Evolutionary conservation across 2,888 invertebrate species (phyloP).

Genomic region (Torymus texanus): DNA sequence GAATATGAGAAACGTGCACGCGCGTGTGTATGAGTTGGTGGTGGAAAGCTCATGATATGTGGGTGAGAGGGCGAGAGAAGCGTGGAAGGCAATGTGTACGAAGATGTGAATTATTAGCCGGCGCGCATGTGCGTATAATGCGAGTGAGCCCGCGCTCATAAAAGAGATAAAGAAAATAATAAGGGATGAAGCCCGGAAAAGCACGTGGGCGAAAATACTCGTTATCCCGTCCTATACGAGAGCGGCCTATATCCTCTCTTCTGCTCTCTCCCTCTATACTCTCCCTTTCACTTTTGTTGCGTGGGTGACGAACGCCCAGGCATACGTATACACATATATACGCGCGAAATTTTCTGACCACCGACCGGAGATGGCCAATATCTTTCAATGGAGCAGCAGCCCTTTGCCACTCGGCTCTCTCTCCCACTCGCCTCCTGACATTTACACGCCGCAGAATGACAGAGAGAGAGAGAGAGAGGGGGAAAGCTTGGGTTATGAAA

Average conservation of each 20-base stretch:
- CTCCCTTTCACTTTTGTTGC: too few relatives aligned
- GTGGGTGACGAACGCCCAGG: too few relatives aligned
- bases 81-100: slow-evolving; percentile 18
- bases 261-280: too few relatives aligned
- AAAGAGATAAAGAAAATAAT: slow-evolving; percentile 47
- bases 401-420: neutral
- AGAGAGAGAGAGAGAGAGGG: neutral
- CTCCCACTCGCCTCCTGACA: neutral
- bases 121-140: slow-evolving; percentile 25
- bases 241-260: neutral
- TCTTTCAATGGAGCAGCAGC: neutral
- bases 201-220: neutral
- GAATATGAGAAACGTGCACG: slow-evolving; percentile 14
- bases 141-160: slow-evolving; percentile 10
- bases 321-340: too few relatives aligned
- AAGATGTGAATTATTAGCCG: slow-evolving; percentile 46
- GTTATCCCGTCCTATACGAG: neutral
- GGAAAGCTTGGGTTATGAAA: slow-evolving; percentile 41
- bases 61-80: neutral
- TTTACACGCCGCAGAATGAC: neutral
- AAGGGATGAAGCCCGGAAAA: slow-evolving; percentile 14
- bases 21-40: neutral
- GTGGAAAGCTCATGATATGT: neutral
- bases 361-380: slow-evolving; percentile 38
- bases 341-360: slow-evolving; percentile 6